A percentile compares a stretch with the other conserved stretches of the same genome.
phyloP scores from a whole-genome alignment of 2,797 vertebrate genomes.

The Xenops minutus region DNA sequence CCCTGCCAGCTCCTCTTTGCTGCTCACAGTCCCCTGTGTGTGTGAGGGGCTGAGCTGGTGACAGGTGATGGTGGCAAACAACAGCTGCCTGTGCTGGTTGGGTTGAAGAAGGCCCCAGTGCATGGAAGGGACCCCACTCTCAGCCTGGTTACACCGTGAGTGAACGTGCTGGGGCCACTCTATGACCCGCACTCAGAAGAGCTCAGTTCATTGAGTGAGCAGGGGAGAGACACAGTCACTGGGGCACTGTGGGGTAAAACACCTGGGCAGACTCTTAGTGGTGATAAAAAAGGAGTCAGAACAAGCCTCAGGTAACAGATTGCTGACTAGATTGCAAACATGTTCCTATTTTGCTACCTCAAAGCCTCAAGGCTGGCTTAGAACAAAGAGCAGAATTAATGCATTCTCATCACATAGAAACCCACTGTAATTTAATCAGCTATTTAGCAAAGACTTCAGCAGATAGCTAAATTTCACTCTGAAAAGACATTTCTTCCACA shows the following conservation, averaged over 20 bases:
- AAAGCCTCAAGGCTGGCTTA: background rate
- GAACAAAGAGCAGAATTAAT: conserved; percentile 26
- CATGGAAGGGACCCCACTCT: background rate
- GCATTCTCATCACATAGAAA: background rate
- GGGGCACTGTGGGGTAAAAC: background rate
- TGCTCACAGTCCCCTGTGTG: background rate
- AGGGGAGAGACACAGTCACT: background rate
- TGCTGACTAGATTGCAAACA: conserved; percentile 9
- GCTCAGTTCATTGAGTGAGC: background rate
- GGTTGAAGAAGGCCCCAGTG: background rate
- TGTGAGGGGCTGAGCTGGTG: background rate
- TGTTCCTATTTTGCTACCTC: background rate
- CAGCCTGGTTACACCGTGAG: background rate
- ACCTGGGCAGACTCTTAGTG: background rate
- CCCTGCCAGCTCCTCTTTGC: background rate
- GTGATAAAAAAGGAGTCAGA: background rate
- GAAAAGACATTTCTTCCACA: conserved; percentile 12
- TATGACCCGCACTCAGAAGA: background rate
- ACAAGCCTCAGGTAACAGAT: background rate
- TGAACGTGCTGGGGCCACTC: background rate
- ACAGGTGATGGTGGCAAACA: background rate
- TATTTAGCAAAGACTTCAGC: conserved; percentile 12
- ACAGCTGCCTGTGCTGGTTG: background rate
- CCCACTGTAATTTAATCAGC: background rate
- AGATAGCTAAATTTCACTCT: conserved; percentile 27